Percentiles rank a stretch among this genome's conserved stretches.
Evolutionary conservation across 1,140 invertebrate genomes (phyloP).

Genomic region (Ceratoteleas bidentatus): DNA sequence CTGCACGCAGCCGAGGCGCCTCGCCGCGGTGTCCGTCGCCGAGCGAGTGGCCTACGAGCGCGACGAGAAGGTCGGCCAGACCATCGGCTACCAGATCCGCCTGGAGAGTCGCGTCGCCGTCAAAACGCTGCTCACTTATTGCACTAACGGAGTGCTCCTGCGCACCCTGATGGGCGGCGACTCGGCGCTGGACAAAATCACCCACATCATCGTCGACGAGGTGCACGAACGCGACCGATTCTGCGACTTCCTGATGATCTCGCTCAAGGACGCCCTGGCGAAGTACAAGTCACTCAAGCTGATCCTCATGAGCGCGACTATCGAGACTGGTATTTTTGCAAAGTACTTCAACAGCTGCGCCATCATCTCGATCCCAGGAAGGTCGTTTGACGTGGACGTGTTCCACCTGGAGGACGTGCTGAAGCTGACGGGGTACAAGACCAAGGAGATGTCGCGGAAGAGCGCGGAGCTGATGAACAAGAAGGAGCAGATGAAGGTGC

Average conservation of each 20-base stretch:
- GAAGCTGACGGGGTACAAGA: conserved; percentile 86
- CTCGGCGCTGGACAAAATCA: conserved; percentile 85
- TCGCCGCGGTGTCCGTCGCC: conserved; percentile 93
- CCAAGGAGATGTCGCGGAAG: conserved; percentile 83
- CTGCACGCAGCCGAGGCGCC: conserved; percentile 95
- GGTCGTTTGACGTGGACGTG: conserved; percentile 88
- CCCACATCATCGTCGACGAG: conserved; percentile 96
- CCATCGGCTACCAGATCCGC: conserved; percentile 96
- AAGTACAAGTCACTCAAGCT: conserved; percentile 89
- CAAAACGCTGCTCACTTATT: conserved; percentile 93
- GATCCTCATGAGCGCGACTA: conserved; percentile 97
- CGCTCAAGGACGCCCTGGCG: conserved; percentile 88
- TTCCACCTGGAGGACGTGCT: conserved; percentile 93
- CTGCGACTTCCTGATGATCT: conserved; percentile 95
- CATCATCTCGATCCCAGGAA: conserved; percentile 90
- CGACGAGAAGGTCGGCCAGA: conserved; percentile 91
- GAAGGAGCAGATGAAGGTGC: conserved; percentile 79
- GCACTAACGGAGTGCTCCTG: conserved; percentile 94
- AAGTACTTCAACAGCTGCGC: conserved; percentile 91
- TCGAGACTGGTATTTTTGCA: conserved; percentile 90
- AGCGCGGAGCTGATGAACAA: conserved; percentile 79
- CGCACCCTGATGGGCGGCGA: conserved; percentile 91
- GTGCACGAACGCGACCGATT: conserved; percentile 96
- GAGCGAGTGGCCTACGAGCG: conserved; percentile 92
- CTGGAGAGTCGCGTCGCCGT: conserved; percentile 90